Base-by-base conservation (phyloP, 1,140 invertebrate species). In the Sipha flava region DNA sequence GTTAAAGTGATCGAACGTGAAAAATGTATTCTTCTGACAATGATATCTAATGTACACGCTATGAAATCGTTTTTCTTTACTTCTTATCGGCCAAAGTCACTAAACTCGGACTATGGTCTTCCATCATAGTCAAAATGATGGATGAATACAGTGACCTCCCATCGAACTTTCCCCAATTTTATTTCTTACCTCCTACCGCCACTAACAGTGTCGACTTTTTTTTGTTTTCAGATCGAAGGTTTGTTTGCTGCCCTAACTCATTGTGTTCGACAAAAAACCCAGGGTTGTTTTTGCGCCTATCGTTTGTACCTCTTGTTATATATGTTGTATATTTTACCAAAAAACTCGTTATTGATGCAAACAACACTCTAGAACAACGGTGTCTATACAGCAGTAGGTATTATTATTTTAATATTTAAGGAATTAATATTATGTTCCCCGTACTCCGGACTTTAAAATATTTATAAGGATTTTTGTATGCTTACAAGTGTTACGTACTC, bases 51-150 rank as follows among this genome's bases (percentile, higher is more conserved):
- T 16, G 70, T 54, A 34, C 70, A 49, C 70, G 31, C 18, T 12
- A 9, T 5, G 31, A 75, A 75, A 75, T 54, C 70, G 47, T 54
- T 75, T 54, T 75, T 54, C 37, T 52, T 75, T 34, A 1, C 23
- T 54, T 3, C 70, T 49, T 75, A 77, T 57, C 34, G 52, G 52
- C 34, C 49, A 43, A 77, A 57, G 40, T 43, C 52, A 10, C 73
- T 34, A 9, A 77, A 77, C 52, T 59, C 52, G 73, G 34, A 57
- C 49, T 23, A 43, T 21, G 34, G 73, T 77, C 49, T 57, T 77
- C 73, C 52, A 59, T 77, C 73, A 77, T 77, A 59, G 73, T 77
- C 73, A 77, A 77, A 59, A 77, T 77, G 73, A 77, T 77, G 49
- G 73, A 77, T 77, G 73, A 43, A 77, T 52, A 43, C n/a, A 26